Percentiles rank a stretch among this genome's conserved stretches.
Conservation (phyloP, 2,113 vertebrate genomes). For the Petromus typicus region DNA sequence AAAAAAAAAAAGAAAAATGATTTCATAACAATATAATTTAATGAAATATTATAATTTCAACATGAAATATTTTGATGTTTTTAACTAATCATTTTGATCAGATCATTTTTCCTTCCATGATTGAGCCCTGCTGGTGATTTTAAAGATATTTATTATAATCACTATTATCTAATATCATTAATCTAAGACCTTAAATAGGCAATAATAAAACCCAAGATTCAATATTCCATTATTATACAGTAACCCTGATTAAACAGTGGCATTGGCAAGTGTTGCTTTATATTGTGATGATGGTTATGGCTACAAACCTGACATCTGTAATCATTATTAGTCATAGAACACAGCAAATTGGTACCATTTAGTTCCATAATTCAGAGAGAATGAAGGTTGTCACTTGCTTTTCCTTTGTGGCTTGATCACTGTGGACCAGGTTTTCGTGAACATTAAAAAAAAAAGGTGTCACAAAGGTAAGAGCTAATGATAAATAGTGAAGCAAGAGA, state of each 20-base stretch:
- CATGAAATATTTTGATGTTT: constrained; percentile 68
- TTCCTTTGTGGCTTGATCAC: constrained; percentile 80
- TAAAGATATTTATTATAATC: constrained; percentile 58
- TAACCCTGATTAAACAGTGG: constrained; percentile 79
- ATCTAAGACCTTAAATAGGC: constrained; percentile 74
- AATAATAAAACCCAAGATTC: constrained; percentile 70
- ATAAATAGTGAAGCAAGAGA: constrained; percentile 18
- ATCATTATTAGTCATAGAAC: constrained; percentile 83
- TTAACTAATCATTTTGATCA: constrained; percentile 58
- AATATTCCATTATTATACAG: constrained; percentile 66
- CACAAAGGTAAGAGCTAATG: constrained; percentile 42
- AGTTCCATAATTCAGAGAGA: constrained; percentile 84
- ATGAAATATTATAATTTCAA: constrained; percentile 79
- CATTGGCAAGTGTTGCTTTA: constrained; percentile 83
- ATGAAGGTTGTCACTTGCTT: constrained; percentile 83
- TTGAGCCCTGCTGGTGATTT: neutral
- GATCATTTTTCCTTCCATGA: constrained; percentile 68
- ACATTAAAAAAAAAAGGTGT: neutral
- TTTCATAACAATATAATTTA: too few species aligned
- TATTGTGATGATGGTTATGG: constrained; percentile 78
- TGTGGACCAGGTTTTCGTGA: constrained; percentile 74
- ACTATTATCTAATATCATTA: constrained; percentile 23
- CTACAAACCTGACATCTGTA: constrained; percentile 82
- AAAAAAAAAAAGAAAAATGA: too few species aligned
- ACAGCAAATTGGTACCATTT: constrained; percentile 85